phyloP scores from a whole-genome alignment of 2,113 vertebrate genomes.

The Naja naja region DNA sequence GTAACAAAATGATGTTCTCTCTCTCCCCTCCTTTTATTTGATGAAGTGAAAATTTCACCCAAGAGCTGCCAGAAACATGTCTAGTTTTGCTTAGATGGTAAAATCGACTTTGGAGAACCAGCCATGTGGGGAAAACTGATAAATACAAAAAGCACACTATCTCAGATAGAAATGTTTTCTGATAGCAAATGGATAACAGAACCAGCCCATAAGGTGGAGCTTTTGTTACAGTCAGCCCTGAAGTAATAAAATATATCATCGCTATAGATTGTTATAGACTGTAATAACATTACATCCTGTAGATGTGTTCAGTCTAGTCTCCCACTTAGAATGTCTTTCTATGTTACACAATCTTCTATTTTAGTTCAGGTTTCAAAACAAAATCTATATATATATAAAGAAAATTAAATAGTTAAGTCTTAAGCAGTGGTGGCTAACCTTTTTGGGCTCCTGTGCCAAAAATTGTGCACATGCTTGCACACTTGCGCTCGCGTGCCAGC shows the following conservation, averaged over 20 bases:
- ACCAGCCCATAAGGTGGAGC: constrained; percentile 11
- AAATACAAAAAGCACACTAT: constrained; percentile 42
- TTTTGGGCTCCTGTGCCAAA: too few relatives aligned
- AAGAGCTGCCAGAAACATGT: constrained; percentile 46
- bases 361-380: constrained; percentile 42
- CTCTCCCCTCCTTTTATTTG: constrained; percentile 26
- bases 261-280: background rate
- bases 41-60: constrained; percentile 57
- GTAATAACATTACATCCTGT: constrained; percentile 31
- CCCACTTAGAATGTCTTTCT: constrained; percentile 51
- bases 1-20: constrained; percentile 61
- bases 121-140: constrained; percentile 13
- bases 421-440: too few relatives aligned
- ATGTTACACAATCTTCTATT: constrained; percentile 19
- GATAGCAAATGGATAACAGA: constrained; percentile 38
- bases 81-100: constrained; percentile 50
- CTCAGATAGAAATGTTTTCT: constrained; percentile 24
- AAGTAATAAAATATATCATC: background rate
- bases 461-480: too few relatives aligned
- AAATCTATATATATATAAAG: too few relatives aligned
- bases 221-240: constrained; percentile 31
- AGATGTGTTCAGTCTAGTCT: background rate
- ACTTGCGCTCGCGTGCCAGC: too few relatives aligned
- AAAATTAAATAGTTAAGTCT: too few relatives aligned
- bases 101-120: constrained; percentile 40